Percentiles rank a stretch among this genome's conserved stretches.
Conservation (phyloP, 1,140 invertebrate species). For the Musca domestica region DNA sequence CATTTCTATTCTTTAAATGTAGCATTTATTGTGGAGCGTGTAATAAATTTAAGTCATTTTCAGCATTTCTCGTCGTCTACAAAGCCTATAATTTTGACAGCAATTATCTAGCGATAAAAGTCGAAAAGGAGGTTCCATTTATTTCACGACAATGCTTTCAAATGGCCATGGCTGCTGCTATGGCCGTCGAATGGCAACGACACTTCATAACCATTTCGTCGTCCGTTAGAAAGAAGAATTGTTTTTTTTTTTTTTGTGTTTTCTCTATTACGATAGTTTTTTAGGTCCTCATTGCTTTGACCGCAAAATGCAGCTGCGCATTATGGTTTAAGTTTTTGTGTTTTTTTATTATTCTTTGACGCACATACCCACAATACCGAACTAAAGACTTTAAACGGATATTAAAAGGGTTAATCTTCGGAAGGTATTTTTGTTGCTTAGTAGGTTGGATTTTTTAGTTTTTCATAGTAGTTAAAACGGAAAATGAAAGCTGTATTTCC, state of each 20-base stretch:
- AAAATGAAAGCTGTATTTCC: too few relatives aligned
- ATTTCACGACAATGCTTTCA: neutral
- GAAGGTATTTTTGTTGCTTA: too few relatives aligned
- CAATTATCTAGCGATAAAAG: constrained; percentile 26
- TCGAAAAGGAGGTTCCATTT: constrained; percentile 22
- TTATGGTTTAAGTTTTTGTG: too few relatives aligned
- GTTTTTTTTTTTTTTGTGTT: neutral
- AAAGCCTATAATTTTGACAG: constrained; percentile 23
- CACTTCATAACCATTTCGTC: neutral
- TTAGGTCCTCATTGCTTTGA: neutral
- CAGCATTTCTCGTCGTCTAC: neutral
- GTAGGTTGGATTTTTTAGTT: too few relatives aligned
- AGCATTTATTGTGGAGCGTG: constrained; percentile 5
- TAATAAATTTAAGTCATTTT: constrained; percentile 20
- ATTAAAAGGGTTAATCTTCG: too few relatives aligned
- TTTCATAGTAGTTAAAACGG: too few relatives aligned
- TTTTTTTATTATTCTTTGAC: too few relatives aligned
- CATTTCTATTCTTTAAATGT: too few relatives aligned
- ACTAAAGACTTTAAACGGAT: too few relatives aligned
- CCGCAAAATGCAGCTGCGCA: constrained; percentile 16
- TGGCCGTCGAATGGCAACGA: neutral
- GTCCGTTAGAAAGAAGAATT: constrained; percentile 3
- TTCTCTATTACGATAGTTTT: neutral
- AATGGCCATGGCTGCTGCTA: neutral
- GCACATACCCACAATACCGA: too few relatives aligned